phyloP scores from a whole-genome alignment of 1,140 invertebrate species.

The Drosophila baimaii region DNA sequence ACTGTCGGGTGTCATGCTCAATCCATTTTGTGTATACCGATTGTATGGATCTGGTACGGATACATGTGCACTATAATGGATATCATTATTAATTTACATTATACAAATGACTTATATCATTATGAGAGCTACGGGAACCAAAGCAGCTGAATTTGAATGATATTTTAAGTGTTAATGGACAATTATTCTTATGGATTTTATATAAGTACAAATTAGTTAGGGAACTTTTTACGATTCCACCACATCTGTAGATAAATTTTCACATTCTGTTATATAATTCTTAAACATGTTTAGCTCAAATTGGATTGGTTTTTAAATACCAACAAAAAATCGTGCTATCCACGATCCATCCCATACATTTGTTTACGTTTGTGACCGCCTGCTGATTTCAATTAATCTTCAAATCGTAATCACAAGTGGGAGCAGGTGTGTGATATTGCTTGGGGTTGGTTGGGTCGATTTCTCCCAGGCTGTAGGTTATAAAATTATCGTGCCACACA shows the following conservation, averaged over 20 bases:
- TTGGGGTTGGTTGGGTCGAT: constrained; percentile 5
- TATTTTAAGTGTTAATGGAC: neutral
- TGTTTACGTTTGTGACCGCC: constrained; percentile 48
- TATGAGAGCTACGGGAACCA: constrained; percentile 10
- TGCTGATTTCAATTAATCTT: constrained; percentile 63
- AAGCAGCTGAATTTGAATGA: neutral
- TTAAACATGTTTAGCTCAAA: neutral
- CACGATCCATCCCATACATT: constrained; percentile 15
- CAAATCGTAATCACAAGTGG: constrained; percentile 57
- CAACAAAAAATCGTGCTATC: constrained; percentile 6
- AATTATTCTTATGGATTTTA: neutral
- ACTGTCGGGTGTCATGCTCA: constrained; percentile 63
- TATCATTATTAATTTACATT: constrained; percentile 47
- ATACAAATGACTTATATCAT: constrained; percentile 37
- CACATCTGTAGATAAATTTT: neutral
- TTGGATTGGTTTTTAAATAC: constrained; percentile 16
- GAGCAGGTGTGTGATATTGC: constrained; percentile 48
- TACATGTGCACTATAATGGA: constrained; percentile 33
- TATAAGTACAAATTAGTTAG: neutral
- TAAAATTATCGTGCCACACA: constrained; percentile 67
- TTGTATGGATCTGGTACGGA: constrained; percentile 31
- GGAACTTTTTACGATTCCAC: neutral
- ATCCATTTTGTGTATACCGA: constrained; percentile 54
- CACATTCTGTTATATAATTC: neutral
- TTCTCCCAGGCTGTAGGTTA: constrained; percentile 9